phyloP scores from a whole-genome alignment of 1,140 invertebrate species.

The Zelostemma sp. region DNA sequence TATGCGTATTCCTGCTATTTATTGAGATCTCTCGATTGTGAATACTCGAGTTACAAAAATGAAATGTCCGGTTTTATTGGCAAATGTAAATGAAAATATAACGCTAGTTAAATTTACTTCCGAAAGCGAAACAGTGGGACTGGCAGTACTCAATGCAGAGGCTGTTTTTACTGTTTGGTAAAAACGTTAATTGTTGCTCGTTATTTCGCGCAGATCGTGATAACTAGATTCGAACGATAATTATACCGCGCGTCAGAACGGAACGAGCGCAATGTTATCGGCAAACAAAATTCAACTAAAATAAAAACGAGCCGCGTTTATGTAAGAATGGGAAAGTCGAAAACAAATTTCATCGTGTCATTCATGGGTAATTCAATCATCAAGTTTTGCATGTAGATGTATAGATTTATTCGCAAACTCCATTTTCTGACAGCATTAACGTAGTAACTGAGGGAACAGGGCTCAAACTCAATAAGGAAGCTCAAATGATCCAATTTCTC shows the following conservation, averaged over 20 bases:
- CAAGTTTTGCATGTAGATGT: neutral
- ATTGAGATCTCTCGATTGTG: no score
- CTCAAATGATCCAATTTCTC: constrained; percentile 1
- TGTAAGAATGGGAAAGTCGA: no score
- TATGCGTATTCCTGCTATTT: no score
- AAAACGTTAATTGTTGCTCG: constrained; percentile 22
- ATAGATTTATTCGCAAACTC: neutral
- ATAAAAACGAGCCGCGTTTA: no score
- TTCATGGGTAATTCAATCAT: neutral
- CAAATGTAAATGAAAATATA: no score
- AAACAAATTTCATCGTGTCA: no score
- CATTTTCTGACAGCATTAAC: neutral
- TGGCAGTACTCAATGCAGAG: no score
- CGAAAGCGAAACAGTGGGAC: no score
- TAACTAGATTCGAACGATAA: constrained; percentile 30
- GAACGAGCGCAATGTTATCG: neutral
- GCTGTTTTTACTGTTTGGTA: neutral
- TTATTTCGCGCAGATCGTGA: constrained; percentile 8
- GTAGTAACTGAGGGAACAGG: neutral
- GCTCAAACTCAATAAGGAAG: neutral
- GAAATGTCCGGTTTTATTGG: no score
- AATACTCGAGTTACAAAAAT: no score
- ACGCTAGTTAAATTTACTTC: no score
- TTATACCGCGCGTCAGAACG: constrained; percentile 3
- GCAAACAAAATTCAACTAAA: neutral